Percentiles rank a stretch among this genome's conserved stretches.
Evolutionary conservation across 2,888 invertebrate genomes (phyloP).

Genomic region (Pocota personata): DNA sequence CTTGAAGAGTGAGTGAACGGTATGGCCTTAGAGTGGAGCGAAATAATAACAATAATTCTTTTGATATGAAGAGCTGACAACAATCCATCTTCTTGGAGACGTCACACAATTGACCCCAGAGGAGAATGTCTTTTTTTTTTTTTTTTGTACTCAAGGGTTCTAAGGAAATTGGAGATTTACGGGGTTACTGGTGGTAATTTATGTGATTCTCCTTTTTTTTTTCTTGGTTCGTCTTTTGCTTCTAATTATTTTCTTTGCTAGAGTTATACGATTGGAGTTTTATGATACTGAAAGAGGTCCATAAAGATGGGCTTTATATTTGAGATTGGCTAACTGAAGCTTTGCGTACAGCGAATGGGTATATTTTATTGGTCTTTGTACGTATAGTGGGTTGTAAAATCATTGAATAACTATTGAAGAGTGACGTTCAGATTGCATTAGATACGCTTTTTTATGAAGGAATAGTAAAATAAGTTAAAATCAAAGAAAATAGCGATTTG

Average conservation of each 20-base stretch:
- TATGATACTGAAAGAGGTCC: slow-evolving; percentile 42
- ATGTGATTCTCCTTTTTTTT: slow-evolving; percentile 31
- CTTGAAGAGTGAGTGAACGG: slow-evolving; percentile 51
- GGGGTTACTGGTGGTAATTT: slow-evolving; percentile 50
- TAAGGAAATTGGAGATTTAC: slow-evolving; percentile 62
- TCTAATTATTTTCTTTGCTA: slow-evolving; percentile 57
- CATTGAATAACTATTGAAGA: background rate
- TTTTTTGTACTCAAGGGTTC: slow-evolving; percentile 12
- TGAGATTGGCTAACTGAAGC: background rate
- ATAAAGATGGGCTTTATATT: slow-evolving; percentile 40
- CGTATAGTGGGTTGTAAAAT: slow-evolving; percentile 12
- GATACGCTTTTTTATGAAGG: background rate
- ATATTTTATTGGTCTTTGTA: slow-evolving; percentile 24
- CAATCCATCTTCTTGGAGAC: slow-evolving; percentile 64
- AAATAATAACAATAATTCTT: slow-evolving; percentile 63
- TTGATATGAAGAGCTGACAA: slow-evolving; percentile 68
- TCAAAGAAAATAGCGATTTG: no score
- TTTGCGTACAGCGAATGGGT: background rate
- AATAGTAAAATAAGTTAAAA: no score
- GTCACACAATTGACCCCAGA: slow-evolving; percentile 45
- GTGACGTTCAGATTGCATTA: background rate
- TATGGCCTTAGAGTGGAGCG: slow-evolving; percentile 5
- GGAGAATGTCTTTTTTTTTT: background rate
- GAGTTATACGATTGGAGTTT: slow-evolving; percentile 54
- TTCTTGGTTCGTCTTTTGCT: slow-evolving; percentile 18